Evolutionary conservation across 2,888 invertebrate species (phyloP), one percentile per base, ranked within the genome.

Genomic region (Nephrotoma flavescens): DNA sequence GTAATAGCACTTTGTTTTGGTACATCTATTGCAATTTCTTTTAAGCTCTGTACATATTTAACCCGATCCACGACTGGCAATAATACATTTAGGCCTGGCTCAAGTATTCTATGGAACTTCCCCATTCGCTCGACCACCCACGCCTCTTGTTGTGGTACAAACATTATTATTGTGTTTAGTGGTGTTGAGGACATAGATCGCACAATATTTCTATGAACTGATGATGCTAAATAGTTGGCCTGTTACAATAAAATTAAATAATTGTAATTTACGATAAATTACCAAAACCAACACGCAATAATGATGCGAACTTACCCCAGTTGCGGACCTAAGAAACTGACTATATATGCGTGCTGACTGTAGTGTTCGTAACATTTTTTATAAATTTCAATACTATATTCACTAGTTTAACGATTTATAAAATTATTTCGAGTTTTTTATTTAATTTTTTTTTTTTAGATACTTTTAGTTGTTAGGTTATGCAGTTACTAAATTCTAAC

Each of bases 61-160:
- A 99, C 95, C 90, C 94, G 94, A 91, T 99, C 99, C 85, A 98
- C 93, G 87, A 99, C 92, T 0, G 99, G 99, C 89, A 98, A 94
- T 12, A 99, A 92, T 86, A 99, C 90, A 91, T 99, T 99, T 52
- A 99, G 92, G 1, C 99, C 99, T 11, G 99, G 99, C 87, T 98
- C 96, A 87, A 99, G 92, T 89, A 98, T 96, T 90, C 96, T 94
- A 91, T 97, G 95, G 92, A 97, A 99, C 92, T 97, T 98, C 86
- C 99, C 99, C 98, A 99, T 99, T 89, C 99, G 93, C 91, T 99
- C 99, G 0, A 99, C 96, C 87, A 99, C 94, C 98, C 98, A 98
- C 87, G 98, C 98, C 97, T 99, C 99, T 93, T 99, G 99, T 91
- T 99, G 99, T 4, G 99, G 99, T 41, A 99, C 99, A 93, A 99